phyloP scores from a whole-genome alignment of 2,888 invertebrate genomes.

The Ormyrus labotus region DNA sequence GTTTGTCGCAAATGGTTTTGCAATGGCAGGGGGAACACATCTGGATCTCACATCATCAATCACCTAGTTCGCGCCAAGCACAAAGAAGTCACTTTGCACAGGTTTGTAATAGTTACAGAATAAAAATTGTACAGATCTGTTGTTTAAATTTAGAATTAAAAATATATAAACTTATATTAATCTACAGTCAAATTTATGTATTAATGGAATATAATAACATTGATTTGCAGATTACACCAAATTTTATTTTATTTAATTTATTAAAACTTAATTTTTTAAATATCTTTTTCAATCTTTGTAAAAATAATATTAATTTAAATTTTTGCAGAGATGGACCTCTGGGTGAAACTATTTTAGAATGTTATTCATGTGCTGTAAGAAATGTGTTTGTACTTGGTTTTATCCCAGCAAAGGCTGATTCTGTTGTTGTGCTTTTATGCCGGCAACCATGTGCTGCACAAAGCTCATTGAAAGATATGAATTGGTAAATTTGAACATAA shows the following conservation, averaged over 20 bases:
- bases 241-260: not conserved
- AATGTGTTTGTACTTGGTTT: conserved; percentile 99
- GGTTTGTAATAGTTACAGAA: conserved; percentile 61
- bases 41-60: conserved; percentile 98
- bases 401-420: conserved; percentile 99
- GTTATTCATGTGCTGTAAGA: conserved; percentile 98
- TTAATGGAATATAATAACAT: not conserved
- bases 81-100: conserved; percentile 98
- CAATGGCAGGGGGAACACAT: conserved; percentile 98
- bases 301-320: no score
- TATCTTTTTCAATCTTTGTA: conserved; percentile 35
- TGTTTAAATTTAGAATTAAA: not conserved
- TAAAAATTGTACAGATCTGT: not conserved
- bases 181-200: not conserved
- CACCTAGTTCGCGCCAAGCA: conserved; percentile 99
- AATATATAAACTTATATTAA: conserved; percentile 1
- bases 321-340: conserved; percentile 91
- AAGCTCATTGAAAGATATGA: conserved; percentile 98
- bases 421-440: conserved; percentile 97
- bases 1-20: conserved; percentile 99
- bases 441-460: conserved; percentile 99
- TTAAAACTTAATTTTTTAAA: conserved; percentile 16
- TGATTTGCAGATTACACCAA: not conserved
- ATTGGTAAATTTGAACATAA: conserved; percentile 81
- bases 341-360: conserved; percentile 98